Percentiles rank a stretch among this genome's conserved stretches.
Evolutionary conservation across 2,888 invertebrate species (phyloP).

Genomic region (Pilophorus perplexus): DNA sequence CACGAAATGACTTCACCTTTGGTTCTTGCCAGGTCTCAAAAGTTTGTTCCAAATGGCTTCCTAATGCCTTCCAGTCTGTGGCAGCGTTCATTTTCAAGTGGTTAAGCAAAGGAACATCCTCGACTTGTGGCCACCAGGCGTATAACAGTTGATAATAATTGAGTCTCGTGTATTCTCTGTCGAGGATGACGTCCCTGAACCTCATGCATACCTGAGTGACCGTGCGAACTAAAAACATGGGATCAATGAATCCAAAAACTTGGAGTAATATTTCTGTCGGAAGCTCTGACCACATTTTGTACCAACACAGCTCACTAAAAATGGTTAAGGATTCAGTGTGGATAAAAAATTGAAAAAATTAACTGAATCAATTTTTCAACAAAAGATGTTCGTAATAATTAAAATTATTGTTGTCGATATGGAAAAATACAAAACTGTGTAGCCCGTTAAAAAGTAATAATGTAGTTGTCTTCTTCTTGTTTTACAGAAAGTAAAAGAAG

Average conservation of each 20-base stretch:
- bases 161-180: not conserved
- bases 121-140: not conserved
- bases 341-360: not conserved
- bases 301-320: no score
- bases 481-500: no score
- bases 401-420: no score
- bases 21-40: not conserved
- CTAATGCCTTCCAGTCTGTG: not conserved
- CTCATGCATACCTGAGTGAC: not conserved
- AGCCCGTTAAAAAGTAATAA: no score
- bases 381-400: no score
- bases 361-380: no score
- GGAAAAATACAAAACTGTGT: no score
- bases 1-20: not conserved
- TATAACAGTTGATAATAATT: not conserved
- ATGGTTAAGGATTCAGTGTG: no score
- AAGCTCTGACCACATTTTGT: not conserved
- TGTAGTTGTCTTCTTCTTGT: no score
- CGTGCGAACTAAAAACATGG: slow-evolving; percentile 1
- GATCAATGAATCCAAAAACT: slow-evolving; percentile 4
- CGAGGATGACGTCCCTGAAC: not conserved
- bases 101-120: not conserved
- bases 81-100: not conserved
- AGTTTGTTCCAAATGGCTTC: not conserved
- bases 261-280: slow-evolving; percentile 1